Evolutionary conservation across 37 sponge, comb jelly and placozoan species (phyloP), one percentile per base, ranked within the genome.

Genomic region (Petrosia ficiformis): DNA sequence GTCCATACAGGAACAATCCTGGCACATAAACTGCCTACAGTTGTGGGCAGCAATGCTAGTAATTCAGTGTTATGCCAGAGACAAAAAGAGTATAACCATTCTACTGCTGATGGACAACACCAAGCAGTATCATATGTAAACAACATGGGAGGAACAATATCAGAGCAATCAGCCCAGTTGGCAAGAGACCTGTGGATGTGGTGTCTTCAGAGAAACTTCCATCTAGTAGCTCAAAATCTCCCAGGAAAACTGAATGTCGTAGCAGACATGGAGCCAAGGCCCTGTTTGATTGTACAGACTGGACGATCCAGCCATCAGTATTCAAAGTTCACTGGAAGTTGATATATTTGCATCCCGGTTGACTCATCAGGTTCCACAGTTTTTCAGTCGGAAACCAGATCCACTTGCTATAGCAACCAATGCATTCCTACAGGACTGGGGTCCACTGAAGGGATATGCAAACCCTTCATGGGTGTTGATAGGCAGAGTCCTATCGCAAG

Each of bases 61-160:
- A n/a, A 14, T 82, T 31, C 25, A 61, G 59, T 38, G 60, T 54
- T 84, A 73, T 61, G 65, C 59, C 44, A 57, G 59, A 28, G 59
- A 71, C 81, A 71, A 39, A 30, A 58, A 33, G 32, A 36, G 52
- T 19, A 11, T 77, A 22, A 35, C 65, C 1, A 42, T 78, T 35
- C 69, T 77, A 42, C 37, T 77, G 37, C 30, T 57, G 70, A 26
- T 78, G 39, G 70, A 78, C 79, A 78, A 68, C 57, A 57, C 39
- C 28, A n/a, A n/a, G 75, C 64, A 28, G 70, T 80, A 3, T 39
- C 73, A 16, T 72, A 36, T 42, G 31, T 80, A 35, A 71, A 80
- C 43, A 29, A 26, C 5, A 72, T 81, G 68, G 82, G 80, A n/a
- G 80, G 80, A 40, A 80, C 72, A 67, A 54, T 60, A 6, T 80